Percentiles rank a stretch among this genome's conserved stretches.
Evolutionary conservation across 1,140 invertebrate genomes (phyloP).

Genomic region (Macrotrachela quadricornifera): DNA sequence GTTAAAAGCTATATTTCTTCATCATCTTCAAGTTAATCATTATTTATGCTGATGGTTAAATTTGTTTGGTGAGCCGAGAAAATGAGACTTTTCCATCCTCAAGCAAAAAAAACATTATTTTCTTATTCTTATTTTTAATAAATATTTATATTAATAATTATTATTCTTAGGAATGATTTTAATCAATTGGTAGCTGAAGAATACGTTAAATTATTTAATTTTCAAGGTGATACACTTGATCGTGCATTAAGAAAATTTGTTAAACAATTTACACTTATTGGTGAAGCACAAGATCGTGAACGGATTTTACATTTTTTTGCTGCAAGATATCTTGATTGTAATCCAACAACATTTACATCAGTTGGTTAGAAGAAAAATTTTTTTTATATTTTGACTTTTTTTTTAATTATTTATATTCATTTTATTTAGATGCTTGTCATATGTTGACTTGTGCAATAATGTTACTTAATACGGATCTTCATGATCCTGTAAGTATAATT

Average conservation of each 20-base stretch:
- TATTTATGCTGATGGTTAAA: too few species aligned
- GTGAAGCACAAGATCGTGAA: constrained; percentile 90
- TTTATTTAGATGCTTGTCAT: constrained; percentile 67
- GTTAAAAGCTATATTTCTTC: too few species aligned
- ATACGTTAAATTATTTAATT: constrained; percentile 82
- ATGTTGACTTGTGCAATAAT: constrained; percentile 95
- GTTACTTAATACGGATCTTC: constrained; percentile 90
- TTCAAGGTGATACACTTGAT: constrained; percentile 65
- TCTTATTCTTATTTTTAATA: too few species aligned
- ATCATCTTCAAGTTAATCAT: too few species aligned
- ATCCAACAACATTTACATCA: constrained; percentile 74
- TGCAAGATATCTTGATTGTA: constrained; percentile 75
- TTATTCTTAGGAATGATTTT: constrained; percentile 62
- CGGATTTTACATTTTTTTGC: constrained; percentile 87
- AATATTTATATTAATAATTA: too few species aligned
- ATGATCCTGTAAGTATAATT: constrained; percentile 40
- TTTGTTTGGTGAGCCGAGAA: too few species aligned
- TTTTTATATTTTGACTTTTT: too few species aligned
- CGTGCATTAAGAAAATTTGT: constrained; percentile 76
- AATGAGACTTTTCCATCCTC: too few species aligned
- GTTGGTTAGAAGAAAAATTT: constrained; percentile 43
- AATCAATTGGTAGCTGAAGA: constrained; percentile 80
- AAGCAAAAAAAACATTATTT: too few species aligned
- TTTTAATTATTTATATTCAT: too few species aligned
- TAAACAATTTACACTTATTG: constrained; percentile 66